These are phyloP conservation scores for Antennarius maculatus DNA, from an alignment of 2,797 vertebrate species.

Conservation along the genomic window DNA sequence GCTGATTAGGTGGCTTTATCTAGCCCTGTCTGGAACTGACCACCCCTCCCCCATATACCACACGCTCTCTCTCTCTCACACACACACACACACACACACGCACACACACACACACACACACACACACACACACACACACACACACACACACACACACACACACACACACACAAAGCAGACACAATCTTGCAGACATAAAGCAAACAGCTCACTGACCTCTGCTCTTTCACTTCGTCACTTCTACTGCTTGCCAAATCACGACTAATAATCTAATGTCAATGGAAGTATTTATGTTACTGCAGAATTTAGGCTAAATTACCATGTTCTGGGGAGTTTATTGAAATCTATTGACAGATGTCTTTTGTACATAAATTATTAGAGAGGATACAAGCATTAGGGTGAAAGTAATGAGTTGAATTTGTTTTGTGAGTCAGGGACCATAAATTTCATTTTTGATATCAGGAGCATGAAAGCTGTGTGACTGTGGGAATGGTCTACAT, in stretches of 20 bases:
- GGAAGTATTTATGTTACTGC: conserved; percentile 4
- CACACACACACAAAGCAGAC: conserved; percentile 12
- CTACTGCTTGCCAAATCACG: conserved; percentile 27
- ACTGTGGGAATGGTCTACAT: too few species aligned
- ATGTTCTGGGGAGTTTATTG: conserved; percentile 10
- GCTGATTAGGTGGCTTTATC: conserved; percentile 69
- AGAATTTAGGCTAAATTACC: conserved; percentile 22
- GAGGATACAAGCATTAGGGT: neutral
- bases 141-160: neutral
- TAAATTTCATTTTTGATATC: neutral
- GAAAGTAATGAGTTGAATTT: neutral
- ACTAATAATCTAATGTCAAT: conserved; percentile 17
- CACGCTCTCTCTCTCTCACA: conserved; percentile 1
- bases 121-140: conserved; percentile 15
- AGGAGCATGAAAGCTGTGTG: too few species aligned
- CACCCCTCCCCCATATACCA: conserved; percentile 10
- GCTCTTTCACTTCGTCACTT: conserved; percentile 45
- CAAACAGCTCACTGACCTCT: conserved; percentile 70
- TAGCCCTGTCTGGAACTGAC: conserved; percentile 44
- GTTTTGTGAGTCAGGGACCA: neutral
- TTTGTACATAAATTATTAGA: neutral
- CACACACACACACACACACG: neutral
- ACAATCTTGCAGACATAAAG: conserved; percentile 38
- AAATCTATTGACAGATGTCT: neutral
- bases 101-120: conserved; percentile 1